phyloP scores from a whole-genome alignment of 2,888 invertebrate genomes.

The Urechis unicinctus region DNA sequence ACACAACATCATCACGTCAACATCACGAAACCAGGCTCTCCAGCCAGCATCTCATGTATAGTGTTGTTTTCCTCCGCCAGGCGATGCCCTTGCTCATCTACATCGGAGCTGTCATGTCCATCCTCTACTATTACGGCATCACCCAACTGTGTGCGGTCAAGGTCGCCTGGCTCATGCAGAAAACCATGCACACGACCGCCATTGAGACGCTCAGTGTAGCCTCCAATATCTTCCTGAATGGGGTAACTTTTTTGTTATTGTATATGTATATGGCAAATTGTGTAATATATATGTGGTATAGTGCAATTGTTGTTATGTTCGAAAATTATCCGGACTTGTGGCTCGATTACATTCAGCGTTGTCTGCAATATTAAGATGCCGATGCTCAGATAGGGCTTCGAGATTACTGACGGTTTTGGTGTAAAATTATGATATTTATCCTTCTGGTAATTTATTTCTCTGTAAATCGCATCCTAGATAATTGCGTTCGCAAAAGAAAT shows the following conservation, averaged over 20 bases:
- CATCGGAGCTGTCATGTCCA: constrained; percentile 80
- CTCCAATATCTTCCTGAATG: constrained; percentile 86
- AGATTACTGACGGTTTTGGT: too few species aligned
- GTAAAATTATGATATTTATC: neutral
- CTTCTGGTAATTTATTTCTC: too few species aligned
- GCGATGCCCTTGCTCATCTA: constrained; percentile 83
- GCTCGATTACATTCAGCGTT: neutral
- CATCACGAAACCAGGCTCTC: too few species aligned
- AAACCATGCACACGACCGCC: constrained; percentile 74
- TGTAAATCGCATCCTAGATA: too few species aligned
- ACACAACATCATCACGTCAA: too few species aligned
- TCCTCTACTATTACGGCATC: constrained; percentile 76
- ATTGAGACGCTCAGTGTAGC: constrained; percentile 87
- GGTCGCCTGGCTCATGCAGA: constrained; percentile 52
- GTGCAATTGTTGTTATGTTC: neutral
- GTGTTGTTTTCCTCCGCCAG: too few species aligned
- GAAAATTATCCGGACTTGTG: neutral
- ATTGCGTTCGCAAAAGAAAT: too few species aligned
- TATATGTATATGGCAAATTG: neutral
- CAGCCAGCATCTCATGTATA: too few species aligned
- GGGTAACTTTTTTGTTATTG: constrained; percentile 56
- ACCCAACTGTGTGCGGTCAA: constrained; percentile 78
- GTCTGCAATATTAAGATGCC: neutral
- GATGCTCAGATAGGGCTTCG: too few species aligned
- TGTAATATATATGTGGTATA: neutral